Conservation (phyloP, 2,888 invertebrate species). For the Apodemia hepburni region DNA sequence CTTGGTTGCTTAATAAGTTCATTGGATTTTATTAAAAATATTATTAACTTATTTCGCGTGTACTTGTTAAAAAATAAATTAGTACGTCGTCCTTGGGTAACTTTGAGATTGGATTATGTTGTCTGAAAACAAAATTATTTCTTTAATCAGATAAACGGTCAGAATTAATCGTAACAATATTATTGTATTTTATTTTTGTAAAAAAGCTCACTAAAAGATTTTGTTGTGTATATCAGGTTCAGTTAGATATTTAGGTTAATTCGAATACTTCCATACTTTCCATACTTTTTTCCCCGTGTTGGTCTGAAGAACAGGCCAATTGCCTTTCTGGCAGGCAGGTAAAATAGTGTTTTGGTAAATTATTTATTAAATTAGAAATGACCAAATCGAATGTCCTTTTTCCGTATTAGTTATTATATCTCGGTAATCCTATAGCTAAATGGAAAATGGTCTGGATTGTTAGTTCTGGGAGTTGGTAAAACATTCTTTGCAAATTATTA, state of each 20-base stretch:
- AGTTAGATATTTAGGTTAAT: neutral
- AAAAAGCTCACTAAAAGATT: neutral
- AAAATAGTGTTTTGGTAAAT: no score
- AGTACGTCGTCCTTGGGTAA: neutral
- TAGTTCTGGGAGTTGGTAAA: no score
- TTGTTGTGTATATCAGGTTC: neutral
- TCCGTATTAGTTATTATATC: no score
- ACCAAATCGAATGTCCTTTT: no score
- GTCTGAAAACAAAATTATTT: neutral
- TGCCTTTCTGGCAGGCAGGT: no score
- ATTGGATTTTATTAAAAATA: neutral
- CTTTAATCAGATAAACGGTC: neutral
- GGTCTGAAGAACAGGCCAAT: no score
- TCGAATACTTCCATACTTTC: no score
- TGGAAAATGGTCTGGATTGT: no score
- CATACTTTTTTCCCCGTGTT: no score
- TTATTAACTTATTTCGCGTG: neutral
- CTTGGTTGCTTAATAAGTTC: neutral
- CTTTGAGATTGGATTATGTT: conserved; percentile 4
- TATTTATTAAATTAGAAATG: no score
- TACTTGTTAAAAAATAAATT: conserved; percentile 4
- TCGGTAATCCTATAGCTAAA: no score
- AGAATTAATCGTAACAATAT: neutral
- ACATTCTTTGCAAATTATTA: neutral
- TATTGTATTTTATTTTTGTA: neutral